phyloP scores from a whole-genome alignment of 2,113 vertebrate species.

The Macaca nemestrina region DNA sequence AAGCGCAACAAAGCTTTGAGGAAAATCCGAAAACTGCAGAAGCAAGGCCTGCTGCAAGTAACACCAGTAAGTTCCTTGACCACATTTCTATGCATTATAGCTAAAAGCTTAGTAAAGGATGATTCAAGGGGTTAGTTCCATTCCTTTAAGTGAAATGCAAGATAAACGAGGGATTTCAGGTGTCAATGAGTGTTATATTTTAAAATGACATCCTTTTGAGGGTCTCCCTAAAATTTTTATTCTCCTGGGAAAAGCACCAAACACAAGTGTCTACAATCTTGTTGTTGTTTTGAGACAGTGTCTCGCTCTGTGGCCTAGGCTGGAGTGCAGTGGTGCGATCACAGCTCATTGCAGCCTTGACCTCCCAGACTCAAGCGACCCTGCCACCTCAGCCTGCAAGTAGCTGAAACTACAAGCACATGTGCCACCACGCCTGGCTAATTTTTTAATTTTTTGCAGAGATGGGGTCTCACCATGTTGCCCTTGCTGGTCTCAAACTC shows the following conservation, averaged over 20 bases:
- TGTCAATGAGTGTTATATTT: background rate
- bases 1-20: conserved; percentile 96
- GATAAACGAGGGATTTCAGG: background rate
- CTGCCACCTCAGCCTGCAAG: too few relatives aligned
- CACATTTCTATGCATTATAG: background rate
- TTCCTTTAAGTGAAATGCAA: background rate
- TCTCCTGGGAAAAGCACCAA: background rate
- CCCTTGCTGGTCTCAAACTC: too few relatives aligned
- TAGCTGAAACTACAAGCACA: too few relatives aligned
- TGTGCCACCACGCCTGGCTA: too few relatives aligned
- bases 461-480: too few relatives aligned
- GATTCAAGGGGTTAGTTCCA: background rate
- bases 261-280: background rate
- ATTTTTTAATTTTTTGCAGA: too few relatives aligned
- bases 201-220: background rate
- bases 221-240: background rate
- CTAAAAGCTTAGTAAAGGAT: background rate
- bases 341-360: too few relatives aligned
- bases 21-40: conserved; percentile 91
- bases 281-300: too few relatives aligned
- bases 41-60: conserved; percentile 88
- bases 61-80: conserved; percentile 82
- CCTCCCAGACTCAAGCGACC: too few relatives aligned
- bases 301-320: too few relatives aligned
- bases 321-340: too few relatives aligned